phyloP scores from a whole-genome alignment of 2,888 invertebrate species.

The Harmothoe impar region DNA sequence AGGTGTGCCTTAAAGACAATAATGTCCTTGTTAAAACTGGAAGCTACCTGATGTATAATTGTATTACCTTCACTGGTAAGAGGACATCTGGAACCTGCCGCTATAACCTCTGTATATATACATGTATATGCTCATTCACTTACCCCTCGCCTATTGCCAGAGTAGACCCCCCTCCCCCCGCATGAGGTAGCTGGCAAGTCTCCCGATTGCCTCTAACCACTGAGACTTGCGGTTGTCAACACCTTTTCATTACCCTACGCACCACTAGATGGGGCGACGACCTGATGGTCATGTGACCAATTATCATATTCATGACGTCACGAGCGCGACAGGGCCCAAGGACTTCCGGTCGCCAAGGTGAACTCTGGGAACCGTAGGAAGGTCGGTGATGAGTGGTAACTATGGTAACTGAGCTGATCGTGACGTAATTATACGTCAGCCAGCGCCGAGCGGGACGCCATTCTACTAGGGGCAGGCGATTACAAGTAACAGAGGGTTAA shows the following conservation, averaged over 20 bases:
- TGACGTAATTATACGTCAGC: neutral
- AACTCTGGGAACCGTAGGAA: neutral
- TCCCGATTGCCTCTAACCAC: conserved; percentile 14
- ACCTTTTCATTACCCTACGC: no score
- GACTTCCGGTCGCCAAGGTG: neutral
- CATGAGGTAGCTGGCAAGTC: no score
- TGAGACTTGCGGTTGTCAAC: neutral
- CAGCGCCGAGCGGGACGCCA: neutral
- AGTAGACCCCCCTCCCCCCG: no score
- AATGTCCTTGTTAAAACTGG: no score
- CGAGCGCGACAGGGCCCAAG: neutral
- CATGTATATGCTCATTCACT: no score
- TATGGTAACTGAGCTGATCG: conserved; percentile 2
- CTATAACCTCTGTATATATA: no score
- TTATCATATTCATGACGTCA: conserved; percentile 17
- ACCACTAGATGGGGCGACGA: neutral
- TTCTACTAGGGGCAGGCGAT: neutral
- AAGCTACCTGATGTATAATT: no score
- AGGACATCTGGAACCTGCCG: no score
- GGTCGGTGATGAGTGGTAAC: neutral
- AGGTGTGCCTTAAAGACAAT: no score
- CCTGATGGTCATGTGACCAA: conserved; percentile 7
- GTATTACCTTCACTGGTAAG: no score
- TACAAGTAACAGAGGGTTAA: neutral
- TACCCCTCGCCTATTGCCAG: no score